These are phyloP conservation scores for Araneus ventricosus DNA, from an alignment of 1,140 invertebrate genomes.

Conservation along the genomic window DNA sequence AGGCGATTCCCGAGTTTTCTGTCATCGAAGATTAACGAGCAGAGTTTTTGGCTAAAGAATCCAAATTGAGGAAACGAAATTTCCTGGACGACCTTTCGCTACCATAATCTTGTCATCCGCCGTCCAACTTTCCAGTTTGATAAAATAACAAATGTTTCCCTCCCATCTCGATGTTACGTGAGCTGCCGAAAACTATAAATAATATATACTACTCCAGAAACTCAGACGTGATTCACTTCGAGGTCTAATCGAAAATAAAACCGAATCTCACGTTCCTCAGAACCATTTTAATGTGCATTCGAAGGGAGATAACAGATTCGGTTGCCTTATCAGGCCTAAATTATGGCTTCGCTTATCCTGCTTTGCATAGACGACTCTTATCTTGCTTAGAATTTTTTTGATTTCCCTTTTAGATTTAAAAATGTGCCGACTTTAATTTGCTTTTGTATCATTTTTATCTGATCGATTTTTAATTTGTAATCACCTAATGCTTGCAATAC, in stretches of 20 bases:
- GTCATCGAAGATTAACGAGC: slow-evolving; percentile 36
- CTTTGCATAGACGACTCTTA: too few relatives aligned
- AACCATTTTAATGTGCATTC: background rate
- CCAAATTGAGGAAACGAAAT: slow-evolving; percentile 48
- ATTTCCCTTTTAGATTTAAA: too few relatives aligned
- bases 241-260: background rate
- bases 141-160: slow-evolving; percentile 39
- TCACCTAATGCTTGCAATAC: too few relatives aligned
- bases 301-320: background rate
- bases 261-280: background rate
- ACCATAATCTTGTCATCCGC: slow-evolving; percentile 31
- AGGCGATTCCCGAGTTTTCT: slow-evolving; percentile 20
- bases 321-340: too few relatives aligned
- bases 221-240: background rate
- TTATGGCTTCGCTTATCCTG: too few relatives aligned
- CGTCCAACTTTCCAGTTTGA: background rate
- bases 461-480: too few relatives aligned
- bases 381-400: too few relatives aligned
- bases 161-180: slow-evolving; percentile 15
- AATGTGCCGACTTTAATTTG: too few relatives aligned
- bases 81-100: slow-evolving; percentile 24
- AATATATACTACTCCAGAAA: background rate
- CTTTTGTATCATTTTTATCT: too few relatives aligned
- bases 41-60: slow-evolving; percentile 27
- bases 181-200: slow-evolving; percentile 15